Evolutionary conservation across 1,140 invertebrate genomes (phyloP).

Genomic region (Colletes gigas): DNA sequence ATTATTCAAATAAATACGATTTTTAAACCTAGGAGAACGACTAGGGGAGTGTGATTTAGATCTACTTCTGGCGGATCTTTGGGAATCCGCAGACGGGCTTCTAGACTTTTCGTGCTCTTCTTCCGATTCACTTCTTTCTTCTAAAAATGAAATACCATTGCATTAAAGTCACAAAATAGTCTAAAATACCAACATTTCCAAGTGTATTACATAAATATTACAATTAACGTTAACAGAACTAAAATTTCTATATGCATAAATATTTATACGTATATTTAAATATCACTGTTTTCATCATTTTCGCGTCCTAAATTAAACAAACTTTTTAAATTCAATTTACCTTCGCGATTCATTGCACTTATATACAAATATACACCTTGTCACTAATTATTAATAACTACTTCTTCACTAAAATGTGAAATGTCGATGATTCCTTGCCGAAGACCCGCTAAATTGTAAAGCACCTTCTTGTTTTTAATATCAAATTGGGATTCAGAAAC

Average conservation of each 20-base stretch:
- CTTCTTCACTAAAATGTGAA: background rate
- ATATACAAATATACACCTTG: slow-evolving; percentile 26
- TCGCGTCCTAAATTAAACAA: background rate
- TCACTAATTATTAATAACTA: slow-evolving; percentile 11
- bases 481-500: slow-evolving; percentile 10
- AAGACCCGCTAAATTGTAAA: slow-evolving; percentile 33
- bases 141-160: slow-evolving; percentile 19
- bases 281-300: too few species aligned
- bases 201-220: background rate
- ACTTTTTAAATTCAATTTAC: slow-evolving; percentile 22
- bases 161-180: background rate
- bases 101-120: slow-evolving; percentile 53
- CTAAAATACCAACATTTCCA: background rate
- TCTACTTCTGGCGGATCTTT: slow-evolving; percentile 47
- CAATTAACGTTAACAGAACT: background rate
- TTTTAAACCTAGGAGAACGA: slow-evolving; percentile 50
- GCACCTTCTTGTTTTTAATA: slow-evolving; percentile 1
- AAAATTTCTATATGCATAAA: background rate
- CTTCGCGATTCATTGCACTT: slow-evolving; percentile 53
- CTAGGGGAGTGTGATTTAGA: slow-evolving; percentile 55
- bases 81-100: slow-evolving; percentile 50
- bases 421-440: background rate
- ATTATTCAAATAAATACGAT: background rate
- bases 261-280: background rate
- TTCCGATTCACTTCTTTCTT: slow-evolving; percentile 56